phyloP scores from a whole-genome alignment of 2,113 vertebrate genomes.

The Ptyas mucosa region DNA sequence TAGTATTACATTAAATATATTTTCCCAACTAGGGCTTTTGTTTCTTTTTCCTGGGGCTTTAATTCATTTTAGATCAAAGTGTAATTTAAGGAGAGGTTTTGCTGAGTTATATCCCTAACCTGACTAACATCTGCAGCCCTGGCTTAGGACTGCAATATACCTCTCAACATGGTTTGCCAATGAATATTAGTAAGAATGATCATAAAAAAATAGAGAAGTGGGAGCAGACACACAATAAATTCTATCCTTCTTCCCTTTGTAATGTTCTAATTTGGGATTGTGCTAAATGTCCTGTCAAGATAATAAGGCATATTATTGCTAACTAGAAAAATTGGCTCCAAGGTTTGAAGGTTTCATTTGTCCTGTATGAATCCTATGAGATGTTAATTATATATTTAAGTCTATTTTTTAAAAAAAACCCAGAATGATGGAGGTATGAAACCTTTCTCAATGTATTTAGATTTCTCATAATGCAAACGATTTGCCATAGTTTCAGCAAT shows the following conservation, averaged over 20 bases:
- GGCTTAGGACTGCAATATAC: not conserved
- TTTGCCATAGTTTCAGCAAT: conserved; percentile 40
- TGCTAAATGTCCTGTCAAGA: not conserved
- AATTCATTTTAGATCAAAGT: not conserved
- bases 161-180: not conserved
- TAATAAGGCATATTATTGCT: not conserved
- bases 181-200: not conserved
- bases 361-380: not conserved
- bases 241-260: not conserved
- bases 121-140: not conserved
- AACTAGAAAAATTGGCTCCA: not conserved
- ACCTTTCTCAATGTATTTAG: conserved; percentile 40
- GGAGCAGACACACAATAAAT: conserved; percentile 12
- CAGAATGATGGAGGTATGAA: conserved; percentile 1
- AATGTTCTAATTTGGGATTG: conserved; percentile 30
- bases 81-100: not conserved
- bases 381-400: conserved; percentile 5
- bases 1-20: not conserved
- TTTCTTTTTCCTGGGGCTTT: not conserved
- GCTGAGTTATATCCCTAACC: not conserved
- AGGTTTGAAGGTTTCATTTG: conserved; percentile 1
- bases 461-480: conserved; percentile 34
- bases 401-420: not conserved
- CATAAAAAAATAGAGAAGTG: not conserved
- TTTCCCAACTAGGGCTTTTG: not conserved